Conservation (phyloP, 2,113 vertebrate species). For the Rattus rattus region DNA sequence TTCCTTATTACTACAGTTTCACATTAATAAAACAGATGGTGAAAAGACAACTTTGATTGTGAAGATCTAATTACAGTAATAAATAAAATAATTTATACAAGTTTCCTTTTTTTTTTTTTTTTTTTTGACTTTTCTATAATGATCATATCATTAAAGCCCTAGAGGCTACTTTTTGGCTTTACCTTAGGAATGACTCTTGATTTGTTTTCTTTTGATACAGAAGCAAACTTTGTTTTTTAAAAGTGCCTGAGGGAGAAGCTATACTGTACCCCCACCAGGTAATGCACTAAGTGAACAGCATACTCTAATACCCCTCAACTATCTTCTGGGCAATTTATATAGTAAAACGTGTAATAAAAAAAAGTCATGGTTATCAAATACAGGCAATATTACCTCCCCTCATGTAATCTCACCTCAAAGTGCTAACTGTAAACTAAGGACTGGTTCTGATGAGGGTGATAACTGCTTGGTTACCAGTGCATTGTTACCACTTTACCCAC, state of each 20-base stretch:
- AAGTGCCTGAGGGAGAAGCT: constrained; percentile 73
- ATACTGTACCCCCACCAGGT: constrained; percentile 46
- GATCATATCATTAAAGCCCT: constrained; percentile 74
- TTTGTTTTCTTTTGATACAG: constrained; percentile 75
- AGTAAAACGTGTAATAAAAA: constrained; percentile 52
- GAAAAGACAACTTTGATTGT: constrained; percentile 89
- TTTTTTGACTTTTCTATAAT: constrained; percentile 72
- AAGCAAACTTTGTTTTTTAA: constrained; percentile 70
- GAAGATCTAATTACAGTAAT: constrained; percentile 91
- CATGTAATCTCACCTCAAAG: constrained; percentile 70
- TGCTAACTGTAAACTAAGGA: constrained; percentile 76
- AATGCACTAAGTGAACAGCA: constrained; percentile 69
- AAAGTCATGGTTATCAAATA: constrained; percentile 15
- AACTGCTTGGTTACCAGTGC: constrained; percentile 51
- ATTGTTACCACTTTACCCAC: constrained; percentile 19
- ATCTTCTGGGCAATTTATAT: constrained; percentile 54
- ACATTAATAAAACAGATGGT: constrained; percentile 88
- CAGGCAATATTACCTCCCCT: constrained; percentile 31
- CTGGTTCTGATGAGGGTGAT: constrained; percentile 49
- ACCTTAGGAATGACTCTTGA: constrained; percentile 79
- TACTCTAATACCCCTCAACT: constrained; percentile 27
- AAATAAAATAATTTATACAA: constrained; percentile 92
- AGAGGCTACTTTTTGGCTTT: constrained; percentile 77
- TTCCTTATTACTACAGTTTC: constrained; percentile 87
- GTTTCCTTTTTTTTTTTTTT: constrained; percentile 64